Conservation (phyloP, 2,888 invertebrate genomes). For the Iselma pallidipennis region DNA sequence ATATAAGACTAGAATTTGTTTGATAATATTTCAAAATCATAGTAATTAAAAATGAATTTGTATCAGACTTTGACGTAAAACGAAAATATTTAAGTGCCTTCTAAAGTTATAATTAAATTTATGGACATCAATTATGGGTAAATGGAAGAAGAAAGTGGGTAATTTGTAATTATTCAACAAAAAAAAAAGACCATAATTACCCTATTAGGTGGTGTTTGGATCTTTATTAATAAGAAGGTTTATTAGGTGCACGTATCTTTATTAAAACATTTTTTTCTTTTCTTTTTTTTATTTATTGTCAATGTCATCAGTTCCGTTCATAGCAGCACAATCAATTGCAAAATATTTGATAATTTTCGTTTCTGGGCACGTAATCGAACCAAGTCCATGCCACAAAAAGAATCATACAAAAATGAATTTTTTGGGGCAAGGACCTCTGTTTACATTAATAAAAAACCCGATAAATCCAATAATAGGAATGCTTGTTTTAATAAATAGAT, state of each 20-base stretch:
- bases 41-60: constrained; percentile 1
- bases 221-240: too few relatives aligned
- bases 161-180: too few relatives aligned
- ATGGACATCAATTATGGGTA: background rate
- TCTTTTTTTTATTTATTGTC: background rate
- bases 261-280: too few relatives aligned
- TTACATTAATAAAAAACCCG: background rate
- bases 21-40: background rate
- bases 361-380: background rate
- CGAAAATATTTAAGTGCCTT: background rate
- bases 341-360: background rate
- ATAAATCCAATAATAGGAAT: background rate
- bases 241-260: background rate
- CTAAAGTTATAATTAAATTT: background rate
- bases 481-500: background rate
- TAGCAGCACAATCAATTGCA: background rate
- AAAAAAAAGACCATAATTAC: too few relatives aligned
- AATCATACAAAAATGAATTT: background rate
- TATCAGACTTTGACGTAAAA: background rate
- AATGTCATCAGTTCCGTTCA: background rate
- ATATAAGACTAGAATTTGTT: too few relatives aligned
- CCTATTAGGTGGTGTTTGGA: too few relatives aligned
- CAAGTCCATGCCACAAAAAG: background rate
- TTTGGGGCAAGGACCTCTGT: constrained; percentile 1
- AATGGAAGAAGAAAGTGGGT: background rate